These are phyloP conservation scores for Celastrina argiolus DNA, from an alignment of 2,888 invertebrate genomes.

Conservation along the genomic window DNA sequence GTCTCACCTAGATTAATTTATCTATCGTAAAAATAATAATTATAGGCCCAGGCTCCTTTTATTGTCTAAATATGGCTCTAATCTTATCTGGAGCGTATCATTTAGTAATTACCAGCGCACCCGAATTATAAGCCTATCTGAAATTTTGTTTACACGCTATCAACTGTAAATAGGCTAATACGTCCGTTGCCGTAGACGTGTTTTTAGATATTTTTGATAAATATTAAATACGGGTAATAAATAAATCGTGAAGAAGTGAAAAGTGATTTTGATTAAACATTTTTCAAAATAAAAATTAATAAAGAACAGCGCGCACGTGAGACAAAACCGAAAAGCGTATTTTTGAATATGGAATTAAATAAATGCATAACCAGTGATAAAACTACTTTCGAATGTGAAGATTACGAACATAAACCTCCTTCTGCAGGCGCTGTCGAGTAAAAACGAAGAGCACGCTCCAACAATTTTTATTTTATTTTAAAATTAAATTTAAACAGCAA, in stretches of 20 bases:
- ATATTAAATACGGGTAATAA: constrained; percentile 19
- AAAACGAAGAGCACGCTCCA: no score
- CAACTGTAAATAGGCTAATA: constrained; percentile 42
- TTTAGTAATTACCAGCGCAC: constrained; percentile 57
- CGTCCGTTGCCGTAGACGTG: constrained; percentile 25
- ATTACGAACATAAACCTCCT: no score
- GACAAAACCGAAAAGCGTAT: no score
- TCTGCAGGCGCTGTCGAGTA: no score
- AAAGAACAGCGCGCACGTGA: no score
- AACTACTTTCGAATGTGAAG: constrained; percentile 11
- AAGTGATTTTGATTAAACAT: no score
- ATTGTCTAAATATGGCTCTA: constrained; percentile 25
- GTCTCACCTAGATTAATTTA: neutral
- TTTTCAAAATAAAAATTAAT: no score
- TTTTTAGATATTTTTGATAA: constrained; percentile 33
- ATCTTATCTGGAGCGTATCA: constrained; percentile 32
- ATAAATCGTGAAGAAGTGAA: no score
- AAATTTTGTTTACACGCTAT: constrained; percentile 45
- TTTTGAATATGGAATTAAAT: no score
- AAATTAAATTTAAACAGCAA: neutral
- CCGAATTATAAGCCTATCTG: constrained; percentile 39
- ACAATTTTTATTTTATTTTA: no score
- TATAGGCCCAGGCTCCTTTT: no score
- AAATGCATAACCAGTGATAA: constrained; percentile 14
- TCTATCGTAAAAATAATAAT: no score